phyloP scores from a whole-genome alignment of 2,113 vertebrate genomes.

The Sinocyclocheilus rhinocerous region DNA sequence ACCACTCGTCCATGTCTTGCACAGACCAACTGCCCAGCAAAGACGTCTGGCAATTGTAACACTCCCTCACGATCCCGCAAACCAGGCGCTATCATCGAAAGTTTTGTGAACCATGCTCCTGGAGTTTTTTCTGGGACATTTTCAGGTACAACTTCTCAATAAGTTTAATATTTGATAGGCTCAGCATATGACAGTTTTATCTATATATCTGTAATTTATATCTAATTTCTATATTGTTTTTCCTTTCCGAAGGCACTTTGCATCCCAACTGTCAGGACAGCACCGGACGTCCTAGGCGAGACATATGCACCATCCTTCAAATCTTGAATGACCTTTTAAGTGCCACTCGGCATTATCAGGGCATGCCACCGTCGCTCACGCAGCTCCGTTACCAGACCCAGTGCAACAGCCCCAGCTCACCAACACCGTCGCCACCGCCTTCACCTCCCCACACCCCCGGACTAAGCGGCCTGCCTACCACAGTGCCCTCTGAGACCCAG shows the following conservation, averaged over 20 bases:
- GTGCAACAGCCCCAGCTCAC: conserved; percentile 78
- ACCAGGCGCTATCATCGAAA: conserved; percentile 85
- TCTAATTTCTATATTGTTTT: background rate
- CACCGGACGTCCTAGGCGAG: conserved; percentile 89
- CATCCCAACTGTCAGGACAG: conserved; percentile 99
- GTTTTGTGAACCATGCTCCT: conserved; percentile 87
- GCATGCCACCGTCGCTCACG: conserved; percentile 93
- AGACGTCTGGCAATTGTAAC: conserved; percentile 45
- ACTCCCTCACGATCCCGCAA: conserved; percentile 75
- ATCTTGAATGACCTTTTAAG: conserved; percentile 98
- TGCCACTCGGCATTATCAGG: conserved; percentile 97
- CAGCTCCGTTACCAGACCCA: conserved; percentile 97
- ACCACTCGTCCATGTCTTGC: conserved; percentile 8
- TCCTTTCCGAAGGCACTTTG: conserved; percentile 85
- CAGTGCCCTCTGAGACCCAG: conserved; percentile 75
- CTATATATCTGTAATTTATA: background rate
- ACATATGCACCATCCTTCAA: conserved; percentile 97
- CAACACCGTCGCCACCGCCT: conserved; percentile 78
- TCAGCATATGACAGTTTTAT: background rate
- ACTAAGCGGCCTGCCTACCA: conserved; percentile 81
- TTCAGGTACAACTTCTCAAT: conserved; percentile 47
- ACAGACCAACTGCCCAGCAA: conserved; percentile 51
- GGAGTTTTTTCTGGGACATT: conserved; percentile 60
- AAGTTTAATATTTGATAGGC: background rate
- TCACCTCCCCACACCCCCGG: conserved; percentile 69